These are phyloP conservation scores for Mythimna loreyi DNA, from an alignment of 2,888 invertebrate genomes.

Conservation along the genomic window DNA sequence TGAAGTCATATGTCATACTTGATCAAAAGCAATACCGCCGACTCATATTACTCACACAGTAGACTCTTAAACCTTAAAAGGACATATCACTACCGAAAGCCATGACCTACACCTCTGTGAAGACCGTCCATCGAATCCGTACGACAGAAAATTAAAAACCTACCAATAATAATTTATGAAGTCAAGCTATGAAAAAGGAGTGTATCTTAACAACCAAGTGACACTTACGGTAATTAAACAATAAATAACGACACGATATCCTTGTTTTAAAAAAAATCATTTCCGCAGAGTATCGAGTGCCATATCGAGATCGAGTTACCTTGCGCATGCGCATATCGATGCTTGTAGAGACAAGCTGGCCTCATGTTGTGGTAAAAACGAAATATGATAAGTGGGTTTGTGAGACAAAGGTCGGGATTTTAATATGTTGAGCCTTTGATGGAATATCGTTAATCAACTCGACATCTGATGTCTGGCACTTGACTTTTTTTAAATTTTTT, in stretches of 20 bases:
- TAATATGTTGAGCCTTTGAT: constrained; percentile 32
- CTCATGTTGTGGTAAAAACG: constrained; percentile 67
- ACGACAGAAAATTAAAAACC: constrained; percentile 32
- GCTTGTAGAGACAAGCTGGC: constrained; percentile 74
- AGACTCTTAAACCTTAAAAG: constrained; percentile 24
- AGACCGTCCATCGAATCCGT: constrained; percentile 11
- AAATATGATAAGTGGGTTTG: constrained; percentile 61
- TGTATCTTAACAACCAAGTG: constrained; percentile 36
- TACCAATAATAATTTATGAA: constrained; percentile 38
- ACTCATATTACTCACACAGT: neutral
- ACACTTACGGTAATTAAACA: constrained; percentile 68
- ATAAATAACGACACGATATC: constrained; percentile 74
- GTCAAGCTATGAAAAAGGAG: constrained; percentile 49
- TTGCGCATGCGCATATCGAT: constrained; percentile 66
- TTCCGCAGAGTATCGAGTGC: constrained; percentile 76
- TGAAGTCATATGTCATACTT: neutral
- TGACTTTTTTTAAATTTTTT: constrained; percentile 11
- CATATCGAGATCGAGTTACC: constrained; percentile 79
- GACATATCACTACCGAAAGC: constrained; percentile 19
- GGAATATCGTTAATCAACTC: constrained; percentile 35
- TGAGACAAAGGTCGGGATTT: constrained; percentile 58
- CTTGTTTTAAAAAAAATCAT: constrained; percentile 70
- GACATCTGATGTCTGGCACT: constrained; percentile 20
- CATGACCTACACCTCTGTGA: constrained; percentile 17
- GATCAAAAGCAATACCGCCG: constrained; percentile 15